These are phyloP conservation scores for Trissolcus basalis DNA, from an alignment of 1,140 invertebrate species.

Conservation along the genomic window DNA sequence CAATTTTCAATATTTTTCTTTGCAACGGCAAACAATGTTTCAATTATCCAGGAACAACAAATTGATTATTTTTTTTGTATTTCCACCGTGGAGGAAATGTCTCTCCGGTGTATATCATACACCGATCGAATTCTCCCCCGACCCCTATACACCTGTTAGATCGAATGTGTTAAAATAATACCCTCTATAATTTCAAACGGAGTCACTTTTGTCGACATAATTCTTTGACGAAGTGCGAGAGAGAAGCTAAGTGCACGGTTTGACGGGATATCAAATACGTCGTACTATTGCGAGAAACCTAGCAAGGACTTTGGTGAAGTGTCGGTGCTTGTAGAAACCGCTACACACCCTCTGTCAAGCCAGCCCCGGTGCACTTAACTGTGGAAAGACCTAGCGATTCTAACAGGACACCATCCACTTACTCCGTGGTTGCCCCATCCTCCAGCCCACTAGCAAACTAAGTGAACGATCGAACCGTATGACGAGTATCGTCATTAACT, in stretches of 20 bases:
- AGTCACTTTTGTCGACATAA: neutral
- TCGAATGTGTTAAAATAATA: too few species aligned
- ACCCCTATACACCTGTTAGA: too few species aligned
- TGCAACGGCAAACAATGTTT: too few species aligned
- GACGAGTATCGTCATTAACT: conserved; percentile 59
- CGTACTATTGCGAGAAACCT: conserved; percentile 13
- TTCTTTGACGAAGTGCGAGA: conserved; percentile 1
- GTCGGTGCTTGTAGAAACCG: conserved; percentile 20
- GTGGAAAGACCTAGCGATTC: conserved; percentile 43
- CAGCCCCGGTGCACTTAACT: conserved; percentile 58
- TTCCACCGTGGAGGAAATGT: too few species aligned
- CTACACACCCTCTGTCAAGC: conserved; percentile 43
- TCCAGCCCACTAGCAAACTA: conserved; percentile 33
- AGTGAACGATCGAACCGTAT: conserved; percentile 56
- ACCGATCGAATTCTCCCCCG: too few species aligned
- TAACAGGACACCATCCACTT: conserved; percentile 56
- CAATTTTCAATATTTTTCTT: too few species aligned
- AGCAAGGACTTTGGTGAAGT: conserved; percentile 26
- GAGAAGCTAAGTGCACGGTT: conserved; percentile 6
- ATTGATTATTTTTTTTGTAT: too few species aligned
- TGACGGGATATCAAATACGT: conserved; percentile 44
- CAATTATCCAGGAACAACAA: too few species aligned
- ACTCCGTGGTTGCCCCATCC: conserved; percentile 48
- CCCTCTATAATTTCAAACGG: too few species aligned
- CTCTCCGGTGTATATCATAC: too few species aligned